Percentiles rank a stretch among this genome's conserved stretches.
These are phyloP conservation scores for Mastigias papua DNA, from an alignment of 30 jellyfish, hydroid and myxozoan species.

Conservation along the genomic window DNA sequence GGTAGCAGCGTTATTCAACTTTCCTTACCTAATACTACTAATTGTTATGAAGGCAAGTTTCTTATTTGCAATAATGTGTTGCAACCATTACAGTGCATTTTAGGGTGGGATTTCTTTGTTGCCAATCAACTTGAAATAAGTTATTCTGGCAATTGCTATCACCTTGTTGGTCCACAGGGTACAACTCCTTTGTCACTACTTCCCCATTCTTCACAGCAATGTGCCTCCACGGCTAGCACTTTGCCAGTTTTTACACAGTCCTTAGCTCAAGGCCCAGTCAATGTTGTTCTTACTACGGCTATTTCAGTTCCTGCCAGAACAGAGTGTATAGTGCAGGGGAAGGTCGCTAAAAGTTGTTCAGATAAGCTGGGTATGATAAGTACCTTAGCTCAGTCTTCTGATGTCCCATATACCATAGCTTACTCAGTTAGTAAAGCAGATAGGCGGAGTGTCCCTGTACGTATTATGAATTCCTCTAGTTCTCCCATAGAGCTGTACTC, in stretches of 20 bases:
- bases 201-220: not conserved
- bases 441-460: conserved; percentile 9
- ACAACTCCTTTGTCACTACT: conserved; percentile 20
- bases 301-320: conserved; percentile 5
- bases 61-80: conserved; percentile 31
- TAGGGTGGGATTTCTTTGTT: conserved; percentile 47
- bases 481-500: conserved; percentile 14
- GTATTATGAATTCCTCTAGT: conserved; percentile 15
- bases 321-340: conserved; percentile 23
- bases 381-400: conserved; percentile 1
- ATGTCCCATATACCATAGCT: not conserved
- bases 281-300: conserved; percentile 3
- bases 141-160: not conserved
- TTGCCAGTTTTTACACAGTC: conserved; percentile 20
- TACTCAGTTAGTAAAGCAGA: conserved; percentile 19
- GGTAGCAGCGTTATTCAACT: not conserved
- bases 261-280: conserved; percentile 8
- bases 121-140: not conserved
- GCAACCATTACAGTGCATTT: conserved; percentile 13
- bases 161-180: conserved; percentile 34
- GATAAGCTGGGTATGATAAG: conserved; percentile 12
- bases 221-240: not conserved
- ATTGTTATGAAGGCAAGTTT: conserved; percentile 8
- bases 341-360: conserved; percentile 8
- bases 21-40: not conserved